Conservation (phyloP, 2,888 invertebrate genomes). For the Julus scandinavius region DNA sequence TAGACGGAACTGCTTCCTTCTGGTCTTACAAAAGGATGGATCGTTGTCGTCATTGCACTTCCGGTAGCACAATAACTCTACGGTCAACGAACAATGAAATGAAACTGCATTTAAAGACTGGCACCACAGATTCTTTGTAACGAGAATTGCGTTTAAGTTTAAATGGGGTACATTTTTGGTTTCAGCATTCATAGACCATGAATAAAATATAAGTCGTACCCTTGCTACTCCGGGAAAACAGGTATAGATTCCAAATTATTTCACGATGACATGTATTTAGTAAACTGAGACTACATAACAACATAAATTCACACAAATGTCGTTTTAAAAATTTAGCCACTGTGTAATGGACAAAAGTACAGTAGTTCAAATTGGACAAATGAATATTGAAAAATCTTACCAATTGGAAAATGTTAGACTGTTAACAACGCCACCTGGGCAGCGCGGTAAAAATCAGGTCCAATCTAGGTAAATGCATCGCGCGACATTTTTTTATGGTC, state of each 20-base stretch:
- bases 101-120: neutral
- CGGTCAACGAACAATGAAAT: neutral
- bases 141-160: neutral
- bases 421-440: neutral
- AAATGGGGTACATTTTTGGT: neutral
- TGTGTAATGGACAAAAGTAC: no score
- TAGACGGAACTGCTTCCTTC: neutral
- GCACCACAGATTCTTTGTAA: neutral
- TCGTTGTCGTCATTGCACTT: neutral
- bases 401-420: no score
- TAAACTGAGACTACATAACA: no score
- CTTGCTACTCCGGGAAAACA: neutral
- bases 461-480: neutral
- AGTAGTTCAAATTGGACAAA: no score
- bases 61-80: neutral
- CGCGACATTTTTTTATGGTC: constrained; percentile 14
- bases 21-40: neutral
- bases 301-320: no score
- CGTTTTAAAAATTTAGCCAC: no score
- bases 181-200: neutral
- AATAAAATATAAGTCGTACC: neutral
- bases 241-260: no score
- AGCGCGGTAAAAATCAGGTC: no score
- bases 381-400: no score
- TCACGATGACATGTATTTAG: no score